phyloP scores from a whole-genome alignment of 2,797 vertebrate genomes.

The Poeciliopsis infans region DNA sequence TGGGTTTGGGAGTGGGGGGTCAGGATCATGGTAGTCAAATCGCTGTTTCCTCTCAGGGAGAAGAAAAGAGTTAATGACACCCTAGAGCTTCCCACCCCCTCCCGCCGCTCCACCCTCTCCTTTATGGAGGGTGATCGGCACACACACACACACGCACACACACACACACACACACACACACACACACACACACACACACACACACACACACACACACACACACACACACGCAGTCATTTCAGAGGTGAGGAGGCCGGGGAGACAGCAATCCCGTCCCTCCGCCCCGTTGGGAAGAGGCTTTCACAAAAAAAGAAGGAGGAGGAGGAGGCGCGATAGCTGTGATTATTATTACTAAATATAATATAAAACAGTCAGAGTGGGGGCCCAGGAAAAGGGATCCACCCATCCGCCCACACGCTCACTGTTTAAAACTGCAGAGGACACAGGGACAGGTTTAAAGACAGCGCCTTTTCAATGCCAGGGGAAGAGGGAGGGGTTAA shows the following conservation, averaged over 20 bases:
- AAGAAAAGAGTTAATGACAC: slow-evolving; percentile 84
- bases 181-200: slow-evolving; percentile 12
- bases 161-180: slow-evolving; percentile 65
- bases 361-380: slow-evolving; percentile 77
- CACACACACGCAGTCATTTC: slow-evolving; percentile 65
- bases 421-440: slow-evolving; percentile 70
- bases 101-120: slow-evolving; percentile 75
- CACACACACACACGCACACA: no score
- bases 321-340: slow-evolving; percentile 76
- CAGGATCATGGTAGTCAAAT: slow-evolving; percentile 77
- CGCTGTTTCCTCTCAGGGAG: slow-evolving; percentile 76
- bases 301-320: slow-evolving; percentile 73
- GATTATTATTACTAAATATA: slow-evolving; percentile 86
- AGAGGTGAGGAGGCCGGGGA: slow-evolving; percentile 73
- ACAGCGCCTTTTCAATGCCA: slow-evolving; percentile 80
- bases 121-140: slow-evolving; percentile 79
- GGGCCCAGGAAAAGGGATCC: slow-evolving; percentile 62
- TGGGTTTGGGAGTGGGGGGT: slow-evolving; percentile 40
- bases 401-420: slow-evolving; percentile 75
- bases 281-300: slow-evolving; percentile 60
- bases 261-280: slow-evolving; percentile 74
- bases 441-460: slow-evolving; percentile 76
- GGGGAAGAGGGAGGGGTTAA: slow-evolving; percentile 72
- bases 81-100: slow-evolving; percentile 75
- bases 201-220: slow-evolving; percentile 31